Evolutionary conservation across 2,797 vertebrate species (phyloP).

Genomic region (Lates japonicus): DNA sequence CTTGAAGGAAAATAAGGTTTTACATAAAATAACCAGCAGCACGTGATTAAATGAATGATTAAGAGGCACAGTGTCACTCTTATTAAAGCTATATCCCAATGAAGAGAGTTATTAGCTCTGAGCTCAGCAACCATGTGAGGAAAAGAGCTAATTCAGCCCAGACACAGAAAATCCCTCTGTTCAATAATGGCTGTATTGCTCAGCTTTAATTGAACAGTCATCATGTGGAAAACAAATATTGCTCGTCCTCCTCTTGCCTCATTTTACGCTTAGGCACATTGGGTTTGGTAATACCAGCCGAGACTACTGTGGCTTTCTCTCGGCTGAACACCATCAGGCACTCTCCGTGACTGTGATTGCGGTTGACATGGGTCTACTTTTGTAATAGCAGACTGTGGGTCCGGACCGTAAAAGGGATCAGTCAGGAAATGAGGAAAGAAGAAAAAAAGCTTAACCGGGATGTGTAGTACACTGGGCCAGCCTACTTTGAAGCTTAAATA

Average conservation of each 20-base stretch:
- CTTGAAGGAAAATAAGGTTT: constrained; percentile 12
- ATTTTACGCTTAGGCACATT: constrained; percentile 60
- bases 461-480: constrained; percentile 46
- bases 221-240: constrained; percentile 86
- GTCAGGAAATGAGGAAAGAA: constrained; percentile 62
- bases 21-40: constrained; percentile 19
- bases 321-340: constrained; percentile 66
- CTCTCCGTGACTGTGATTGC: constrained; percentile 78
- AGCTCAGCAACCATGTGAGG: constrained; percentile 58
- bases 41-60: constrained; percentile 60
- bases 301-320: constrained; percentile 75
- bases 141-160: constrained; percentile 71
- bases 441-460: constrained; percentile 39
- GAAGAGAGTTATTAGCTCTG: constrained; percentile 55
- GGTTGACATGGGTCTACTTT: constrained; percentile 74
- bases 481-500: constrained; percentile 48
- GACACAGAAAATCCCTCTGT: constrained; percentile 81
- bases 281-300: constrained; percentile 59
- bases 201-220: constrained; percentile 80
- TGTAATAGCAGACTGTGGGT: constrained; percentile 63
- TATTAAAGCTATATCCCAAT: constrained; percentile 57
- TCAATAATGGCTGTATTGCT: constrained; percentile 77
- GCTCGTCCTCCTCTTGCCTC: constrained; percentile 70
- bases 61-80: constrained; percentile 52
- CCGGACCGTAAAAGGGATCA: constrained; percentile 56